Conservation (phyloP, 2,888 invertebrate species). For the Tyria jacobaeae region DNA sequence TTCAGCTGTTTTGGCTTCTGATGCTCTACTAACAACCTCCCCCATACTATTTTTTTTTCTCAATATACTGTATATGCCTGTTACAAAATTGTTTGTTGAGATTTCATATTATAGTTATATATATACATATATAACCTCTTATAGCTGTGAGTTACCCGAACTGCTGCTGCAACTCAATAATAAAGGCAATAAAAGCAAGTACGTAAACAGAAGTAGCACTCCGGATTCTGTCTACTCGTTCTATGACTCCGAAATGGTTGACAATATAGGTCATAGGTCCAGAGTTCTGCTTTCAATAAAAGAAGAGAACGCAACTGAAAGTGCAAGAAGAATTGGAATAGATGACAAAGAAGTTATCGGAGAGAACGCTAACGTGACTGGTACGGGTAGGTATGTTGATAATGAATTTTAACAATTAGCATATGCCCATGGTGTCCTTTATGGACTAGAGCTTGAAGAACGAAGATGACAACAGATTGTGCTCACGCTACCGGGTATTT, state of each 20-base stretch:
- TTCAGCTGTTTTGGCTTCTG: no score
- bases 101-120: no score
- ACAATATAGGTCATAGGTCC: conserved; percentile 68
- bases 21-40: no score
- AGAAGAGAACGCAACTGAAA: conserved; percentile 39
- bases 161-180: conserved; percentile 8
- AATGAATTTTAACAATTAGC: neutral
- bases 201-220: conserved; percentile 3
- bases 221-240: conserved; percentile 46
- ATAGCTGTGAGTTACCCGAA: conserved; percentile 30
- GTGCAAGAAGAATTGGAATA: conserved; percentile 9
- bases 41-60: no score
- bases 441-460: no score
- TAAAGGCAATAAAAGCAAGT: neutral
- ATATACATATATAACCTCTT: no score
- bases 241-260: conserved; percentile 64
- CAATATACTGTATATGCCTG: no score
- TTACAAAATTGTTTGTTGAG: no score
- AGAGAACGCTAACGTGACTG: conserved; percentile 14
- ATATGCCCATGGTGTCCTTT: neutral
- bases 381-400: conserved; percentile 42
- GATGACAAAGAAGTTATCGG: conserved; percentile 1
- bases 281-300: conserved; percentile 63
- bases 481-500: no score
- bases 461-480: no score